A percentile compares a stretch with the other conserved stretches of the same genome.
Evolutionary conservation across 2,797 vertebrate species (phyloP).

Genomic region (Tokudaia muenninki): DNA sequence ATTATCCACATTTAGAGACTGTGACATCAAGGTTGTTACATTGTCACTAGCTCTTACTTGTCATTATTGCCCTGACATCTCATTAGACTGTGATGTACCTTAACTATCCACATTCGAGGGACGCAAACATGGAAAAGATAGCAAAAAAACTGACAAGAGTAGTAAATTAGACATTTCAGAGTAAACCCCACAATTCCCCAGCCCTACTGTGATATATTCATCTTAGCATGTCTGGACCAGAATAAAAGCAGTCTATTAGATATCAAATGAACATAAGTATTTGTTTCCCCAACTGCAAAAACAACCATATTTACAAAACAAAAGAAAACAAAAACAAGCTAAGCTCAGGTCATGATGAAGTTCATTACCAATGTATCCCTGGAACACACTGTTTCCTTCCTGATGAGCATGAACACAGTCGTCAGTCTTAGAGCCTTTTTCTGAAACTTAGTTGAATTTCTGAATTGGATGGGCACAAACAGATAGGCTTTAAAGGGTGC

Average conservation of each 20-base stretch:
- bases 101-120: slow-evolving; percentile 21
- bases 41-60: slow-evolving; percentile 41
- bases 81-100: neutral
- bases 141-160: slow-evolving; percentile 25
- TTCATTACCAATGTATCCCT: slow-evolving; percentile 13
- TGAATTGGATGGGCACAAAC: slow-evolving; percentile 20
- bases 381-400: neutral
- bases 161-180: neutral
- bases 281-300: neutral
- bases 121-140: neutral
- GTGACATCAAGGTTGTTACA: neutral
- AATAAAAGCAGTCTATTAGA: slow-evolving; percentile 22
- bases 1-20: slow-evolving; percentile 26
- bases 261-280: neutral
- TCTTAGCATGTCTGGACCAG: neutral
- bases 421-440: neutral
- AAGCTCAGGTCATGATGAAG: slow-evolving; percentile 32
- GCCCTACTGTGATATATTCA: neutral
- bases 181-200: slow-evolving; percentile 19
- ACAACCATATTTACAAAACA: neutral
- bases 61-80: neutral
- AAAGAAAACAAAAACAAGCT: slow-evolving; percentile 1
- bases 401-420: slow-evolving; percentile 20
- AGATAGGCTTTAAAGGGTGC: neutral
- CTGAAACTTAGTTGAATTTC: slow-evolving; percentile 47